Conservation (phyloP, 1,140 invertebrate species). For the Diachasmimorpha longicaudata region DNA sequence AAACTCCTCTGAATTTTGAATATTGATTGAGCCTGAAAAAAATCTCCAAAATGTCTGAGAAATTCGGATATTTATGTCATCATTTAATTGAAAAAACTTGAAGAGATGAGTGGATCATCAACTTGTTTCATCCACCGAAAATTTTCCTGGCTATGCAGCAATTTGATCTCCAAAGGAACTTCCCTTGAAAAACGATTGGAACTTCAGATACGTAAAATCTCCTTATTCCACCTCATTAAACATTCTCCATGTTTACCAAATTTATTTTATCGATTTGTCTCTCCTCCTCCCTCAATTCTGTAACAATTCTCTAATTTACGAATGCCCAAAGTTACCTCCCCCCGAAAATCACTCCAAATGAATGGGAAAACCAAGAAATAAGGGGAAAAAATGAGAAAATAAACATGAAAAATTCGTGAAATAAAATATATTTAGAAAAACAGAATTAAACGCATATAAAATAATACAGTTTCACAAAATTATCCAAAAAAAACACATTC, state of each 20-base stretch:
- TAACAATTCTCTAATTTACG: slow-evolving; percentile 30
- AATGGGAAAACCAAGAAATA: neutral
- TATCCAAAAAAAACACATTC: slow-evolving; percentile 36
- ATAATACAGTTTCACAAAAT: slow-evolving; percentile 55
- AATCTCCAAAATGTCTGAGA: too few relatives aligned
- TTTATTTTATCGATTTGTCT: neutral
- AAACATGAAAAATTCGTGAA: slow-evolving; percentile 42
- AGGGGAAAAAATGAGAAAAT: slow-evolving; percentile 13
- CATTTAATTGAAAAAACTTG: neutral
- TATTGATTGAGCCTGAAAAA: too few relatives aligned
- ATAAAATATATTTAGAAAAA: slow-evolving; percentile 64
- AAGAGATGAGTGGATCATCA: neutral
- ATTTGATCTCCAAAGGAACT: neutral
- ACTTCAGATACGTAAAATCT: neutral
- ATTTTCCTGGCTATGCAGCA: neutral
- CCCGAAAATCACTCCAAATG: slow-evolving; percentile 29
- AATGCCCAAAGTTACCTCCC: slow-evolving; percentile 47
- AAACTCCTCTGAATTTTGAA: too few relatives aligned
- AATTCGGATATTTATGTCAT: neutral
- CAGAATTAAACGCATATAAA: slow-evolving; percentile 58
- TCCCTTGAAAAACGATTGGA: slow-evolving; percentile 1
- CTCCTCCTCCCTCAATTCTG: neutral
- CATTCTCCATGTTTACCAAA: neutral
- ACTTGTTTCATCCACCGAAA: neutral
- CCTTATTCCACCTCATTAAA: slow-evolving; percentile 7